Conservation (phyloP, 1,140 invertebrate species). For the Papilio glaucus region DNA sequence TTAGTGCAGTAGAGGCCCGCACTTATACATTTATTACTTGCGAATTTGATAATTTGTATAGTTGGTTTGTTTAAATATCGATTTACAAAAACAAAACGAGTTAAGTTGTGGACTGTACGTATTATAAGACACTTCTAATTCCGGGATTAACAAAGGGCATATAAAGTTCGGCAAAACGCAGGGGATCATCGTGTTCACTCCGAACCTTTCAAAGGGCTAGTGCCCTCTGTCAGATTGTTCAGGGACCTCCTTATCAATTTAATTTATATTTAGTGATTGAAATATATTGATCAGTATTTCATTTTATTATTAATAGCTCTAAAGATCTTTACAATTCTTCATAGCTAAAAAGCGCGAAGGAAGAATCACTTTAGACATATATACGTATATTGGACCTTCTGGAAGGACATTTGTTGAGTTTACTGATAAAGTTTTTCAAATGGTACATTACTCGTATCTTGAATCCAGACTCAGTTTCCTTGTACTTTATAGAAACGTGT, state of each 20-base stretch:
- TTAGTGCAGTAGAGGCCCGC: no score
- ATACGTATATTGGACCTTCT: no score
- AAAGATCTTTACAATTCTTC: no score
- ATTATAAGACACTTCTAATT: background rate
- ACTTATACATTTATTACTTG: no score
- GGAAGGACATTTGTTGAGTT: no score
- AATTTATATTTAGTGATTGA: background rate
- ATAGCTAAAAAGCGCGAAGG: no score
- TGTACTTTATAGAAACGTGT: background rate
- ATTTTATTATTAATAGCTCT: no score
- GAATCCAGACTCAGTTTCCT: background rate
- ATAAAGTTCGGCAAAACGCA: constrained; percentile 7
- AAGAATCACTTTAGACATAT: no score
- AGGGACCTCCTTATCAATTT: background rate
- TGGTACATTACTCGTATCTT: background rate
- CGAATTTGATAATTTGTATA: no score
- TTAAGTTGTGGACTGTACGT: background rate
- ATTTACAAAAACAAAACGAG: no score
- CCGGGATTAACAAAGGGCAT: background rate
- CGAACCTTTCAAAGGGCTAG: background rate
- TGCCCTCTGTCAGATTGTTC: constrained; percentile 1
- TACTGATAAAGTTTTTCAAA: no score
- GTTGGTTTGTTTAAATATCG: no score
- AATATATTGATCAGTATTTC: background rate
- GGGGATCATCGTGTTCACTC: background rate